Percentiles rank a stretch among this genome's conserved stretches.
phyloP scores from a whole-genome alignment of 2,888 invertebrate genomes.

The Miltochrista miniata region DNA sequence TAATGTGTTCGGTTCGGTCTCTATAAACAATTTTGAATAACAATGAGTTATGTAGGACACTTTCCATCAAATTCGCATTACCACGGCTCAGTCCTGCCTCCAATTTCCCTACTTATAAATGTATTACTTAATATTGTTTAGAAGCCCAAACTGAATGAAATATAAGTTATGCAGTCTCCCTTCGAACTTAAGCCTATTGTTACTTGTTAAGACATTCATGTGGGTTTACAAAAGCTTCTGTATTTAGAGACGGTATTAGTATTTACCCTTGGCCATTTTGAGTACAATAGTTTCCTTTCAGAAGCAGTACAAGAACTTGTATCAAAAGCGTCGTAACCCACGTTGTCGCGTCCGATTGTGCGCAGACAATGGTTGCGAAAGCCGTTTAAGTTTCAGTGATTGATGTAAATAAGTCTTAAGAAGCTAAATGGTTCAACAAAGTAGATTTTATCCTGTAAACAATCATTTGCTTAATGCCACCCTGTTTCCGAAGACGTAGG shows the following conservation, averaged over 20 bases:
- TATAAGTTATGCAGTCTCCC: neutral
- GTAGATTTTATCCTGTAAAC: no score
- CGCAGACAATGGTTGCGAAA: neutral
- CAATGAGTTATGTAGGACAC: conserved; percentile 39
- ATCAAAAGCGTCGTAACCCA: neutral
- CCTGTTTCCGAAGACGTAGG: no score
- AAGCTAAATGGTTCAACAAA: no score
- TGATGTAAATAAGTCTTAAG: no score
- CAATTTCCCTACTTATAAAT: conserved; percentile 6
- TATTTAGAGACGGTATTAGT: no score
- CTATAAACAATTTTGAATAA: conserved; percentile 59
- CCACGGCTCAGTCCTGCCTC: conserved; percentile 3
- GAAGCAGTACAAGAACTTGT: neutral
- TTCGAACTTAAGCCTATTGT: no score
- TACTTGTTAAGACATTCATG: no score
- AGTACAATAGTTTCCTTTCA: neutral
- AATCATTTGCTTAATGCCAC: no score
- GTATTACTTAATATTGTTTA: neutral
- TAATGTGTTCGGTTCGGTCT: conserved; percentile 59
- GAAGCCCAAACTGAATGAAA: neutral
- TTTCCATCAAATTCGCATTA: conserved; percentile 42
- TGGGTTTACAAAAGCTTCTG: no score
- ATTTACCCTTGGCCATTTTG: no score
- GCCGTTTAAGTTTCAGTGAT: no score
- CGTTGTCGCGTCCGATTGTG: neutral